These are phyloP conservation scores for Meliscaeva auricollis DNA, from an alignment of 2,888 invertebrate species.

Conservation along the genomic window DNA sequence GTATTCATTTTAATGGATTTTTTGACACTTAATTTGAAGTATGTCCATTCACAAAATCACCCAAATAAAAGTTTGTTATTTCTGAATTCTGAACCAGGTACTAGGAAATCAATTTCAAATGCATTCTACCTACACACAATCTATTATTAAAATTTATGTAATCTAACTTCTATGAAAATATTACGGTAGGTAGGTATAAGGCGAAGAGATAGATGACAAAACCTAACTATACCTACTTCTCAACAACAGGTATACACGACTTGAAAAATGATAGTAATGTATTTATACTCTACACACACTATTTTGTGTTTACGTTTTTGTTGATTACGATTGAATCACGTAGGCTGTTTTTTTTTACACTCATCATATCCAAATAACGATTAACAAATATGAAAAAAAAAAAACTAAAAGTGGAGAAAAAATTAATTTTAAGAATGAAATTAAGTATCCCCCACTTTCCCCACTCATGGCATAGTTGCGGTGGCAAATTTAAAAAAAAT, in stretches of 20 bases:
- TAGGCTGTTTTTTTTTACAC: slow-evolving; percentile 33
- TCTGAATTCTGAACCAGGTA: too few species aligned
- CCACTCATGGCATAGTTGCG: neutral
- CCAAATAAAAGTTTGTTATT: too few species aligned
- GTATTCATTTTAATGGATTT: too few species aligned
- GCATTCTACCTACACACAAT: neutral
- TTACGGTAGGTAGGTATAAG: neutral
- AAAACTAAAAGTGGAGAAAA: slow-evolving; percentile 10
- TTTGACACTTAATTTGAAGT: too few species aligned
- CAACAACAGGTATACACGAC: slow-evolving; percentile 66
- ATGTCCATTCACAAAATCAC: too few species aligned
- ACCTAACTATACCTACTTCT: slow-evolving; percentile 4
- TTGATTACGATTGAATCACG: slow-evolving; percentile 67
- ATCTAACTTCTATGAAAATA: slow-evolving; percentile 29
- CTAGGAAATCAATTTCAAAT: neutral
- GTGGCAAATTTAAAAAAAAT: neutral
- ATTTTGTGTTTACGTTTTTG: slow-evolving; percentile 70
- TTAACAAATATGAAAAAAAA: slow-evolving; percentile 24
- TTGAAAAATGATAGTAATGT: slow-evolving; percentile 42
- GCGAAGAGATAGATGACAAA: neutral
- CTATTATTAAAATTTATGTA: slow-evolving; percentile 21
- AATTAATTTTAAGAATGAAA: slow-evolving; percentile 68
- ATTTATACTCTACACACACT: slow-evolving; percentile 39
- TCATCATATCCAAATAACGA: slow-evolving; percentile 43
- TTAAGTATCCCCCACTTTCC: slow-evolving; percentile 14